These are phyloP conservation scores for Eurypyga helias DNA, from an alignment of 2,113 vertebrate species.

Conservation along the genomic window DNA sequence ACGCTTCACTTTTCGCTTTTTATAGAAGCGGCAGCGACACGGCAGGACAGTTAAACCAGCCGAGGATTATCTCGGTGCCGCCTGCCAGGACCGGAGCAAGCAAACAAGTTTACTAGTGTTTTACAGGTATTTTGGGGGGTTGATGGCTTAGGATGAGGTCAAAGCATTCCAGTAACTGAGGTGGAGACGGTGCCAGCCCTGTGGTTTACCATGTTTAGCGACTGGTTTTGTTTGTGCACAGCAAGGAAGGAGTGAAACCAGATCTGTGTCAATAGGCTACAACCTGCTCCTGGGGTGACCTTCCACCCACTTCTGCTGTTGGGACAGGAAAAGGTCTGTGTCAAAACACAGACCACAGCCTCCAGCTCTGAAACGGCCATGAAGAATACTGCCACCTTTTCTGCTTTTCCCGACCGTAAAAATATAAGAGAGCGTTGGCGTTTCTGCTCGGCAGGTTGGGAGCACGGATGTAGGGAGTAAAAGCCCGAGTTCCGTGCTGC, in stretches of 20 bases:
- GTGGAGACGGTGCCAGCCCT: rapidly evolving
- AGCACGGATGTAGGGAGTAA: background rate
- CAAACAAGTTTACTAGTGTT: background rate
- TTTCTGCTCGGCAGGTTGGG: background rate
- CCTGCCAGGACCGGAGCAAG: background rate
- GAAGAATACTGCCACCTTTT: background rate
- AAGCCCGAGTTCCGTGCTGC: background rate
- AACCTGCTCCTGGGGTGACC: background rate
- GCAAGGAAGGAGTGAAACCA: background rate
- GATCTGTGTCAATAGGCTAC: background rate
- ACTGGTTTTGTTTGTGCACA: background rate
- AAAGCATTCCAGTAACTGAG: background rate
- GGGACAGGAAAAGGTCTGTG: background rate
- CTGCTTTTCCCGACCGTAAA: background rate
- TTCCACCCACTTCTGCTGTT: background rate
- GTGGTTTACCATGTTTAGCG: background rate
- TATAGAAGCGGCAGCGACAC: background rate
- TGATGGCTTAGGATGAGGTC: background rate
- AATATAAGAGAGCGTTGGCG: rapidly evolving
- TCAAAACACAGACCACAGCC: background rate
- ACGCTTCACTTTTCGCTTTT: background rate
- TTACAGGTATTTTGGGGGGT: background rate
- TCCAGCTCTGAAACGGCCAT: rapidly evolving
- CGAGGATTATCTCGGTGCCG: rapidly evolving
- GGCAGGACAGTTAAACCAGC: background rate